Evolutionary conservation across 2,113 vertebrate genomes (phyloP), one percentile per base, ranked within the genome.

Genomic region (Thalassarche chlororhynchos): DNA sequence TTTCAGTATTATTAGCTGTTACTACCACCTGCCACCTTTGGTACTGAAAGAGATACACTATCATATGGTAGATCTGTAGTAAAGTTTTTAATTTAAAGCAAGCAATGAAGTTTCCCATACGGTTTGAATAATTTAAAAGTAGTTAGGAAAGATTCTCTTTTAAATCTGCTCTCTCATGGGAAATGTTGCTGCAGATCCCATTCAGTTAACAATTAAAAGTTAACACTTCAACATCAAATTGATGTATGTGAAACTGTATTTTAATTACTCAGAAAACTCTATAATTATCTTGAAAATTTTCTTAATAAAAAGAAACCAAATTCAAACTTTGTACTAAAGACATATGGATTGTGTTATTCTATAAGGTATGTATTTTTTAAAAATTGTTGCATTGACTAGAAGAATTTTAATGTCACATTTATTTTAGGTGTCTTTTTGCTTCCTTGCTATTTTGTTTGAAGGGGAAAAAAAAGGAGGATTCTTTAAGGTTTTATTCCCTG

Each of bases 391-490:
- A 71, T 36, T 79, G 29, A 88, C 34, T 79, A 21, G 20, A 84
- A 81, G 10, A 75, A 79, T 82, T 85, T 47, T 29, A 57, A 47
- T 40, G 7, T 82, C 65, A 52, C 10, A 16, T 60, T 79, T 62
- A 57, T 75, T 92, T 91, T 65, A 70, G 7, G 5, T 92, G 31
- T 61, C 46, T 42, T 61, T 40, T n/a, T 84, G 12, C 26, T 91
- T 82, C 23, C 42, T 75, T 90, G 36, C 21, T 69, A 2, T 68
- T 80, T 34, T 76, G 57, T 42, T 57, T 81, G 26, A 14, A 17
- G 20, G 11, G 5, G 3, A 0, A 3, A 6, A 2, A 2, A 23
- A 34, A 58, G 16, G 5, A 28, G 2, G 26, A 38, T 75, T 78
- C 7, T 70, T 66, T 17, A 75, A 44, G 29, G 17, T 65, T 83